Conservation (phyloP, 2,797 vertebrate genomes). For the Chelmon rostratus region DNA sequence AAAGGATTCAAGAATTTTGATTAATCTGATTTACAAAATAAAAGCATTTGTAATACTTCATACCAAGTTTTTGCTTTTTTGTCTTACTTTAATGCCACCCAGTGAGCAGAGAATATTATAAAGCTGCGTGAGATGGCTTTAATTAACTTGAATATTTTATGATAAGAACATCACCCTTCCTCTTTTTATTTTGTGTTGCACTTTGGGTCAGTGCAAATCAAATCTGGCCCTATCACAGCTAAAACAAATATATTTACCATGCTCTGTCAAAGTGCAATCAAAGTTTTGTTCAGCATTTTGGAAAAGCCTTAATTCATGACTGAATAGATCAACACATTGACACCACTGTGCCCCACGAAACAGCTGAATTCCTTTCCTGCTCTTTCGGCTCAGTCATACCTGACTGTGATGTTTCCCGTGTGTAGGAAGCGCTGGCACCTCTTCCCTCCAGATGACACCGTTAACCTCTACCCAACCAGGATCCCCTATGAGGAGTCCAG, state of each 20-base stretch:
- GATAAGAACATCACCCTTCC: not conserved
- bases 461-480: constrained; percentile 93
- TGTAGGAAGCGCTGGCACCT: constrained; percentile 95
- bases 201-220: not conserved
- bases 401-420: not conserved
- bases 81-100: no score
- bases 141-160: not conserved
- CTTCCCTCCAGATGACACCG: constrained; percentile 92
- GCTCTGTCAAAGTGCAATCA: not conserved
- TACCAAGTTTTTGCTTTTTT: not conserved
- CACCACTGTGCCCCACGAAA: not conserved
- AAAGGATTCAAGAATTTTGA: no score
- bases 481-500: constrained; percentile 99
- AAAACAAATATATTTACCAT: not conserved
- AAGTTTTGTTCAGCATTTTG: not conserved
- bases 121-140: not conserved
- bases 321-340: not conserved
- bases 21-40: no score
- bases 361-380: no score
- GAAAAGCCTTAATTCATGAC: not conserved
- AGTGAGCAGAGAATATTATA: not conserved
- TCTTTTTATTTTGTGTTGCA: not conserved
- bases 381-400: not conserved
- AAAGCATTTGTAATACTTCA: no score
- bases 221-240: not conserved